Base-by-base conservation (phyloP, 23 tunicate genomes). In the Oikopleura vanhoeffeni region DNA sequence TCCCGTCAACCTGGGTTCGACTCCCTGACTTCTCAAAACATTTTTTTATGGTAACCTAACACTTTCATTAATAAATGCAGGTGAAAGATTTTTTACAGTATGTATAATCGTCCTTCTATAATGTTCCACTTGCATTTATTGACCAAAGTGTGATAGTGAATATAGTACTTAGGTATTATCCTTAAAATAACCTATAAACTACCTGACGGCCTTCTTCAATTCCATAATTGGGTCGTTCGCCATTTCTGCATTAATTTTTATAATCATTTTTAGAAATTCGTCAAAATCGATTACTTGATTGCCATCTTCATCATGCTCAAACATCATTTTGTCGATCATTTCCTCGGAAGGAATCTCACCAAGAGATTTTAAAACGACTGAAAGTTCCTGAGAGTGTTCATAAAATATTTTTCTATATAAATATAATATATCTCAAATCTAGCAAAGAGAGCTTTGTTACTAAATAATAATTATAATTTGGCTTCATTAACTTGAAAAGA, bases 261-360 rank as follows among this genome's bases (percentile, higher is more conserved):
- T 38, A 32, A 71, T 30, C 79, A 71, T 71, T 30, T 18, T 30
- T 38, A 71, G 34, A 38, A 71, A 71, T 30, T 71, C 79, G 35
- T 71, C 79, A 71, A 71, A 71, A 30, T 71, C 79, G 2, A 71
- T 71, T 38, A 71, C 79, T 30, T 71, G 36, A 71, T 71, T 71
- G 34, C 79, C 79, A 32, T 71, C 79, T 24, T 71, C 79, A 30
- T 71, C 79, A 71, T 13, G 32, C 2, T 71, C 79, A 2, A 30
- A 2, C 79, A 71, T 71, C 38, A 71, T 71, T 71, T 71, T 18
- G 4, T 28, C 38, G 34, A 71, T 13, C 79, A 71, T 71, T 28
- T 71, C 35, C 38, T 71, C 79, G 79, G 79, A 18, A 33, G 79
- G 79, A 71, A 18, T 18, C 32, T 32, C 79, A 38, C 79, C 79